Base-by-base conservation (phyloP, 92 coral and sea anemone genomes). In the Nematostella vectensis region DNA sequence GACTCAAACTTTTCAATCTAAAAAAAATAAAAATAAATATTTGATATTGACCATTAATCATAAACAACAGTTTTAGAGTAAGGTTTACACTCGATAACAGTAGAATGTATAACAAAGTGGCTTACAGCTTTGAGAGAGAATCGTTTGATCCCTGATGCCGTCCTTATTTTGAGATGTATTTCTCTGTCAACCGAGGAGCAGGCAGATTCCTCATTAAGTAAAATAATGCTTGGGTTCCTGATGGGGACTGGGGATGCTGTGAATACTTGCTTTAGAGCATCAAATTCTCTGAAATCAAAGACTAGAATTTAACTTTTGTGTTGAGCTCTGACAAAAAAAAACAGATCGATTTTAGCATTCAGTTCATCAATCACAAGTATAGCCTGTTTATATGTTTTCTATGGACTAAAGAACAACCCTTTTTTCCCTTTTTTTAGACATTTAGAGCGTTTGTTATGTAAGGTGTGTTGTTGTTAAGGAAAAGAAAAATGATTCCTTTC, bases 111-210 rank as follows among this genome's bases (percentile, higher is more conserved):
- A 19, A 11, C 23, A 45, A 45, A 45, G 22, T 10, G 44, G 81
- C 98, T 61, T 71, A 91, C 98, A 49, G 81, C 83, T 57, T 64
- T 78, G 66, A 78, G 77, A 12, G 67, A 40, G 56, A 91, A 86
- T 49, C 91, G 66, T 31, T 69, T 83, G 54, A 91, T 78, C 47
- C 98, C 95, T 21, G 80, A 62, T 19, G 95, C 71, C 12, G 96
- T 91, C 48, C 98, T 60, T 31, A 91, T 83, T 74, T 83, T 72
- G 30, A 82, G 74, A 30, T 59, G 69, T 37, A 91, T 62, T 54
- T 81, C 67, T 29, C 97, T 80, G 11, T 81, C 83, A 49, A 69
- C 48, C 12, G 77, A 68, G 58, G 59, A 83, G 6, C 81, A n/a
- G n/a, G n/a, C n/a, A n/a, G n/a, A n/a, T 54, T 59, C 24, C 48